A percentile compares a stretch with the other conserved stretches of the same genome.
Conservation (phyloP, 2,888 invertebrate genomes). For the Scaptomyza reducta region DNA sequence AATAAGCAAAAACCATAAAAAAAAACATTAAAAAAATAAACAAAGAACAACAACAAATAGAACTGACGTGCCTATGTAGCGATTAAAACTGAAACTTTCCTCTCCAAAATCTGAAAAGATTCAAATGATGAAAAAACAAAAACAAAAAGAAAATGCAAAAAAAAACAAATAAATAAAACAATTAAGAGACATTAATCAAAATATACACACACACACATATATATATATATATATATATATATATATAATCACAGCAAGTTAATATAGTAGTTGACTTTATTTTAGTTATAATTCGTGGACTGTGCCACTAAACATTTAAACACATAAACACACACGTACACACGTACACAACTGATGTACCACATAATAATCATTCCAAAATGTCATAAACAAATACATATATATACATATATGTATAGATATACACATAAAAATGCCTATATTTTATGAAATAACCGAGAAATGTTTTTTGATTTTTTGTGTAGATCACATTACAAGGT, state of each 20-base stretch:
- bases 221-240: not conserved
- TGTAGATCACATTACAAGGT: conserved; percentile 1
- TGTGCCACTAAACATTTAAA: conserved; percentile 32
- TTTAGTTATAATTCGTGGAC: conserved; percentile 51
- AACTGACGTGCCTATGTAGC: conserved; percentile 79
- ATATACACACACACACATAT: conserved; percentile 14
- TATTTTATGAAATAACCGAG: conserved; percentile 58
- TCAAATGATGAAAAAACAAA: conserved; percentile 25
- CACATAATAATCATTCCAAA: conserved; percentile 77
- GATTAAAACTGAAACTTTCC: conserved; percentile 69
- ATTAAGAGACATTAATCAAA: conserved; percentile 23
- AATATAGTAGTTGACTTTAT: conserved; percentile 35
- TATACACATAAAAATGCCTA: conserved; percentile 36
- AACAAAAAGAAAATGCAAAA: conserved; percentile 9
- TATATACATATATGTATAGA: conserved; percentile 23
- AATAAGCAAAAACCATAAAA: conserved; percentile 45
- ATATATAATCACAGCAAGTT: conserved; percentile 15
- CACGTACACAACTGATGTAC: conserved; percentile 56
- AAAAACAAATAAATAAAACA: conserved; percentile 6
- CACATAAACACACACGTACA: conserved; percentile 25
- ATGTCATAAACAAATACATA: conserved; percentile 58
- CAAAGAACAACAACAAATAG: conserved; percentile 65
- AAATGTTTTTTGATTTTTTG: conserved; percentile 16
- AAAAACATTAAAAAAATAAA: conserved; percentile 26
- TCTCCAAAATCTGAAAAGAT: conserved; percentile 55